Conservation (phyloP, 2,888 invertebrate genomes). For the Neuroscelio doddi region DNA sequence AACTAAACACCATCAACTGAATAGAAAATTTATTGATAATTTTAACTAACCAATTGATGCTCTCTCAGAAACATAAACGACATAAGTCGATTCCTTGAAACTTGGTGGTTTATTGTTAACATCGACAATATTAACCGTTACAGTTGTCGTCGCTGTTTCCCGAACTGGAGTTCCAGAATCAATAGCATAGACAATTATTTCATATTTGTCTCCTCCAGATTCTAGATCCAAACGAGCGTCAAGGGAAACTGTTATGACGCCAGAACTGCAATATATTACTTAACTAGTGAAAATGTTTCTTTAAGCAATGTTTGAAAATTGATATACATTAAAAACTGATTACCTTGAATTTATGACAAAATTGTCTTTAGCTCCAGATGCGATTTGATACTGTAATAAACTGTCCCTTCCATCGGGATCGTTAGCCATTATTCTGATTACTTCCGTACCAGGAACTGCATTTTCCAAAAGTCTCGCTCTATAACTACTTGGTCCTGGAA, state of each 20-base stretch:
- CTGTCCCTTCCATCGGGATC: constrained; percentile 86
- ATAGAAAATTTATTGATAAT: no score
- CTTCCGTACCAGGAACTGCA: constrained; percentile 79
- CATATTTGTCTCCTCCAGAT: constrained; percentile 78
- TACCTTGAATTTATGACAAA: constrained; percentile 83
- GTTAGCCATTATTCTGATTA: constrained; percentile 81
- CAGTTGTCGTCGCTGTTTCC: constrained; percentile 85
- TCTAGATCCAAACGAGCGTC: constrained; percentile 84
- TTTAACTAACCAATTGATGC: constrained; percentile 73
- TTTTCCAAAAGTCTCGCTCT: constrained; percentile 82
- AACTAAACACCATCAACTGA: no score
- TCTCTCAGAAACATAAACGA: constrained; percentile 82
- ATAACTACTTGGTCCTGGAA: constrained; percentile 81
- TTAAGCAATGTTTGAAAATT: not conserved
- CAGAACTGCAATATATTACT: constrained; percentile 73
- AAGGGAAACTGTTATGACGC: constrained; percentile 80
- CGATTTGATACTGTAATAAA: constrained; percentile 80
- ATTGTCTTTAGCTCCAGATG: constrained; percentile 83
- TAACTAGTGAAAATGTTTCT: constrained; percentile 37
- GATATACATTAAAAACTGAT: constrained; percentile 51
- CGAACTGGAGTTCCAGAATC: constrained; percentile 83
- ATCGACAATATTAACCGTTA: constrained; percentile 81
- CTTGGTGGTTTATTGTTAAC: constrained; percentile 88
- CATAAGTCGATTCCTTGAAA: constrained; percentile 78
- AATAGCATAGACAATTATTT: constrained; percentile 82